Base-by-base conservation (phyloP, 2,113 vertebrate genomes). In the Terrapene triunguis region DNA sequence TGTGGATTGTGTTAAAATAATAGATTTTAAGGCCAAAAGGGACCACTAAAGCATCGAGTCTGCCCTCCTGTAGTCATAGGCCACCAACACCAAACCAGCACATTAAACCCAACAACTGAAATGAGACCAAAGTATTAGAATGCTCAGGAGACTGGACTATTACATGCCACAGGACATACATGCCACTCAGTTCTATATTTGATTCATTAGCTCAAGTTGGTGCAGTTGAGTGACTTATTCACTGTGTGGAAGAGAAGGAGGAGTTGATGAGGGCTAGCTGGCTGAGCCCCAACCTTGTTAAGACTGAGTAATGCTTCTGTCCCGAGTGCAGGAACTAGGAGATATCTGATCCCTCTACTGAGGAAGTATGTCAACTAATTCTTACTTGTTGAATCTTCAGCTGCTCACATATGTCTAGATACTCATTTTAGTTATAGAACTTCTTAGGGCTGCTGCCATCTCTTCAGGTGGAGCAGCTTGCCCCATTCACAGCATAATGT, bases 221-320 rank as follows among this genome's bases (percentile, higher is more conserved):
- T 74, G 88, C 81, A 91, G 89, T 76, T 90, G 94, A 95, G 91
- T 65, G 93, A 96, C 93, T 95, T 82, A 90, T 86, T 97, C 91
- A 91, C 80, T 90, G 32, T 94, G 93, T 53, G 92, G 53, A 84
- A 90, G 57, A 94, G 82, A 24, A 29, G 78, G n/a, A 92, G 74
- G 69, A 78, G 80, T 87, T 72, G 50, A 82, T 82, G 84, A 89
- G 69, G 94, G 84, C 78, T 44, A 48, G 32, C 24, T 94, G 62
- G 82, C 89, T 55, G 80, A 88, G 65, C 53, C 1, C 1, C 82
- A 42, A 50, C 62, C 82, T 74, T 89, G 51, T 74, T 69, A 90
- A 96, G 2, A 42, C 32, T 80, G 69, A 85, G 48, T 42, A 92
- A 69, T 55, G 85, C 54, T 19, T 55, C 79, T 85, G 35, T 85